phyloP scores from a whole-genome alignment of 2,113 vertebrate species.

The Nanorana parkeri region DNA sequence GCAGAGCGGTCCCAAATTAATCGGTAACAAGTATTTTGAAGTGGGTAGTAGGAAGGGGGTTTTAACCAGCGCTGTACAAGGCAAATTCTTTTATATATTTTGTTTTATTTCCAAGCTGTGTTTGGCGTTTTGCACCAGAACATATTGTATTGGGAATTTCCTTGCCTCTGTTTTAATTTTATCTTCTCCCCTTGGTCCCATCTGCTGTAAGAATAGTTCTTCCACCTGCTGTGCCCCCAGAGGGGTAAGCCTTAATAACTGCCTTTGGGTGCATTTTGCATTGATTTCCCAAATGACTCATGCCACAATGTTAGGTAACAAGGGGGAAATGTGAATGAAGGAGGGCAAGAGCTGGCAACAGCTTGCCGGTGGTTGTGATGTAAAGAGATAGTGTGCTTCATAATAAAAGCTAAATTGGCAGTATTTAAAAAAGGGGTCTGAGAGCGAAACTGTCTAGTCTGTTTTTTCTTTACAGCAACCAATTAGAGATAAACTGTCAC shows the following conservation, averaged over 20 bases:
- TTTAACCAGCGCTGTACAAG: background rate
- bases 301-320: background rate
- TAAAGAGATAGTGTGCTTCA: too few species aligned
- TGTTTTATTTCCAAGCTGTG: background rate
- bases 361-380: too few species aligned
- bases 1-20: slow-evolving; percentile 82
- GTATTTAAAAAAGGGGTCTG: too few species aligned
- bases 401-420: too few species aligned
- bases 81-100: background rate
- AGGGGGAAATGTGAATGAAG: background rate
- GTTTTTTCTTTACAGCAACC: too few species aligned
- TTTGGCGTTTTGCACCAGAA: slow-evolving; percentile 5
- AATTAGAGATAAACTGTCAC: too few species aligned
- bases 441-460: too few species aligned
- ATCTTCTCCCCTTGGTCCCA: slow-evolving; percentile 18
- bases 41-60: background rate
- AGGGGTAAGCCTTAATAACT: slow-evolving; percentile 51
- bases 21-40: slow-evolving; percentile 76
- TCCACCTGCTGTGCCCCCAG: slow-evolving; percentile 48
- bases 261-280: slow-evolving; percentile 48
- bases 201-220: slow-evolving; percentile 46
- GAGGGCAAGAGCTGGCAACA: background rate
- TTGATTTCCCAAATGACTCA: slow-evolving; percentile 46
- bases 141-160: slow-evolving; percentile 50
- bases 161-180: slow-evolving; percentile 38